Evolutionary conservation across 1,140 invertebrate species (phyloP), one percentile per base, ranked within the genome.

Genomic region (Anadara kagoshimensis): DNA sequence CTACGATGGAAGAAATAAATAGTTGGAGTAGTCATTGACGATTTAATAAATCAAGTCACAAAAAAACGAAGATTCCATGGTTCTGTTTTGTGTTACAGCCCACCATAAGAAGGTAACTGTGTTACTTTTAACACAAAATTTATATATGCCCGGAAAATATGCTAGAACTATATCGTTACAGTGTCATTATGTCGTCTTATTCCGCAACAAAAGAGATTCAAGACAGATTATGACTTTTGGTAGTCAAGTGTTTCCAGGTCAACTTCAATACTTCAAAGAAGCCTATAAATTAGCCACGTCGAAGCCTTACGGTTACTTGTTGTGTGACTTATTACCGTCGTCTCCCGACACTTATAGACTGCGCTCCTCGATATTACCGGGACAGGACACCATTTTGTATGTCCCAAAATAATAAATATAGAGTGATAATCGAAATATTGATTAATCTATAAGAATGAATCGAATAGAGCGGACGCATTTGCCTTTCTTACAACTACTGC

Each of bases 121-220:
- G n/a, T 56, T 68, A 36, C 63, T 68, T 63, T 43, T 74, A 36
- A 49, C 68, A 22, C 72, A 74, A n/a, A 68, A 74, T 41, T 11
- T 74, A 45, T 68, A 63, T 74, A 54, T 43, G 8, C 36, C 11
- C 14, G 72, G 72, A 14, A 62, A 69, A 53, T 62, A 41, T 36
- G 54, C 54, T 49, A 24, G 58, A 54, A 63, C 68, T 11, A 43
- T 70, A 43, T 63, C 58, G 12, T 47, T 70, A 49, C 62, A 70
- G 53, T 36, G 36, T 2, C 47, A 59, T 22, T 70, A 70, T 41
- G 54, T 70, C 24, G 54, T 70, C 44, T 63, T 59, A 26, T 63
- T 70, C 16, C 51, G 54, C 18, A 63, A 63, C 45, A 22, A 51
- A 18, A 61, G 69, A 44, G 69, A 70, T 70, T 24, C 43, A 47